phyloP scores from a whole-genome alignment of 92 coral and sea anemone genomes.

The Siderastrea radians region DNA sequence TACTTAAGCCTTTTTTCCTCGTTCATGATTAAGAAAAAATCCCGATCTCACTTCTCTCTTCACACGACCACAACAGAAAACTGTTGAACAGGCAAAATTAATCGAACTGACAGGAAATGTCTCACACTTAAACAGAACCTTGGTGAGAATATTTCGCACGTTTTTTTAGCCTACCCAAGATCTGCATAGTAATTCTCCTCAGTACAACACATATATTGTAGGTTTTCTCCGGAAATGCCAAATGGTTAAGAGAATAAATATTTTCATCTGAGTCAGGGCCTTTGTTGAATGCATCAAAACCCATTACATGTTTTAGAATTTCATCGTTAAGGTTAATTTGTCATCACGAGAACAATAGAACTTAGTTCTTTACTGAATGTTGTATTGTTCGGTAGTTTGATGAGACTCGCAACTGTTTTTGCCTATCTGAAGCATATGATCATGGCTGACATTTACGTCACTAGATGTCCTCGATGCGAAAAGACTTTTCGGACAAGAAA shows the following conservation, averaged over 20 bases:
- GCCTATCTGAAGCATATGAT: background rate
- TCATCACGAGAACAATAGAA: conserved; percentile 6
- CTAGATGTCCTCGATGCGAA: background rate
- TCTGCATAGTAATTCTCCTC: background rate
- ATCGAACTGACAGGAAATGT: background rate
- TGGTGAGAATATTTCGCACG: background rate
- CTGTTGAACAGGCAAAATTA: background rate
- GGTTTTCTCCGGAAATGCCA: background rate
- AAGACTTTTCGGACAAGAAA: conserved; percentile 17
- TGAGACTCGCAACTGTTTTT: background rate
- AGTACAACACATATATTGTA: background rate
- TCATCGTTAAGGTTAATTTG: background rate
- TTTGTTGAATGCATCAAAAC: background rate
- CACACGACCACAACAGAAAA: conserved; percentile 6
- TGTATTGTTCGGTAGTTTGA: background rate
- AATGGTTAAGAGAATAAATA: background rate
- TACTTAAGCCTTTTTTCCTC: background rate
- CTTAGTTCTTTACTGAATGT: background rate
- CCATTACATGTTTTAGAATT: background rate
- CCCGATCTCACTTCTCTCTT: background rate
- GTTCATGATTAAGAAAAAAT: conserved; percentile 15
- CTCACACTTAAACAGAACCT: no score
- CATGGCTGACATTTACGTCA: conserved; percentile 7
- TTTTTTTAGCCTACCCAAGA: no score
- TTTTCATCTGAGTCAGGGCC: conserved; percentile 1